A percentile compares a stretch with the other conserved stretches of the same genome.
Conservation (phyloP, 2,888 invertebrate genomes). For the Cartodere bifasciata region DNA sequence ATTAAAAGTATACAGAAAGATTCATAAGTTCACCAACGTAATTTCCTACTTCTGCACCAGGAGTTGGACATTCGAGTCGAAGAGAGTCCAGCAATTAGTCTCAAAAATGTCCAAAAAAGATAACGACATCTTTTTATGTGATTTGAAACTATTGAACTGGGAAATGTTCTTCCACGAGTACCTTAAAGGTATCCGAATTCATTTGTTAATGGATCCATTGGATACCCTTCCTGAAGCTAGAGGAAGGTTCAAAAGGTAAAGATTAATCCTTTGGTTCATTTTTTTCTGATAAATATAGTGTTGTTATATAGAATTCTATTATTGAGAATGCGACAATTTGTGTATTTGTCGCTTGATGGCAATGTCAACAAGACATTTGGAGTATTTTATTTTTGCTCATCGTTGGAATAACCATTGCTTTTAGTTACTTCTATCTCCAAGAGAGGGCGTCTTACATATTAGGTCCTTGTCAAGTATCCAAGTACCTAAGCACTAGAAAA, state of each 20-base stretch:
- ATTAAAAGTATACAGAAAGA: constrained; percentile 63
- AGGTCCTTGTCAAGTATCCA: no score
- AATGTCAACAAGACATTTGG: no score
- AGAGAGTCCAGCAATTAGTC: constrained; percentile 47
- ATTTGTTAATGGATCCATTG: constrained; percentile 66
- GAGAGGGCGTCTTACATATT: no score
- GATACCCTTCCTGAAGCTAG: constrained; percentile 49
- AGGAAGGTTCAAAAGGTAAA: constrained; percentile 22
- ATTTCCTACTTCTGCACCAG: constrained; percentile 64
- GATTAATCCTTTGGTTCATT: no score
- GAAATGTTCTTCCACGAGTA: constrained; percentile 54
- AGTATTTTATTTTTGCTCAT: no score
- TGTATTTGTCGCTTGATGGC: no score
- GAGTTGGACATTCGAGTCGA: constrained; percentile 56
- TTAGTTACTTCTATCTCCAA: no score
- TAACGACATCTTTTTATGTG: constrained; percentile 56
- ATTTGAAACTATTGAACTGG: constrained; percentile 66
- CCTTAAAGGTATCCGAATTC: constrained; percentile 59
- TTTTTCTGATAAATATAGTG: no score
- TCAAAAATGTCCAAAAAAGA: constrained; percentile 37
- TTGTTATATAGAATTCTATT: no score
- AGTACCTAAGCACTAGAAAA: no score
- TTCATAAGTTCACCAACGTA: constrained; percentile 63
- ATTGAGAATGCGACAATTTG: no score
- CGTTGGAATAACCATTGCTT: no score